Evolutionary conservation across 64 coral and sea anemone genomes (phyloP).

Genomic region (Pachyseris speciosa): DNA sequence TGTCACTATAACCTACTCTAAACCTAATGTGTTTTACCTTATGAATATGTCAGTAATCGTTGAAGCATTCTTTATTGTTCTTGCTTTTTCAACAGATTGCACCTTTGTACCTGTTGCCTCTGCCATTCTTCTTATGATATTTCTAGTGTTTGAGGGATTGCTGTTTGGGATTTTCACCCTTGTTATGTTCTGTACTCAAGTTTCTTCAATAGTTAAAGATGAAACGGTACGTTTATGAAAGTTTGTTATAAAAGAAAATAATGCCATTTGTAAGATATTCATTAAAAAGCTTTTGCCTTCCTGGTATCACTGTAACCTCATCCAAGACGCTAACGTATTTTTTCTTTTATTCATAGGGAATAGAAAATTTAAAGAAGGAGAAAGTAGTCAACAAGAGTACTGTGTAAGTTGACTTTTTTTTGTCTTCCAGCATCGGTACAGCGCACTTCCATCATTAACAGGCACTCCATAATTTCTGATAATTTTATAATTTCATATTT

Average conservation of each 20-base stretch:
- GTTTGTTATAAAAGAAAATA: neutral
- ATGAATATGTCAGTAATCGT: neutral
- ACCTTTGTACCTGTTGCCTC: constrained; percentile 87
- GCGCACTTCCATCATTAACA: no score
- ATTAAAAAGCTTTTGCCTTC: no score
- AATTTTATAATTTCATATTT: no score
- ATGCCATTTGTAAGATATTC: neutral
- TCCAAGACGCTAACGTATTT: neutral
- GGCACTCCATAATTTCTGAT: no score
- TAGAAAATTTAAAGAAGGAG: constrained; percentile 95
- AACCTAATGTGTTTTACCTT: neutral
- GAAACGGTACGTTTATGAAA: constrained; percentile 84
- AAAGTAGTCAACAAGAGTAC: constrained; percentile 62
- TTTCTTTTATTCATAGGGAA: constrained; percentile 70
- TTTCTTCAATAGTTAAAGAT: constrained; percentile 88
- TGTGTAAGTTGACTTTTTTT: constrained; percentile 66
- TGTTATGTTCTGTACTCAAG: constrained; percentile 96
- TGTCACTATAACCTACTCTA: neutral
- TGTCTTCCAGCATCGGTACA: neutral
- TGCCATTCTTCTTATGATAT: constrained; percentile 92
- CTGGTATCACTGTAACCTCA: no score
- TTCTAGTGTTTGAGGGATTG: constrained; percentile 95
- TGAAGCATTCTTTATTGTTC: neutral
- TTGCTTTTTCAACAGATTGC: constrained; percentile 72
- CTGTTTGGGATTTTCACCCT: constrained; percentile 98